Evolutionary conservation across 2,113 vertebrate genomes (phyloP).

Genomic region (Cebidichthys violaceus): DNA sequence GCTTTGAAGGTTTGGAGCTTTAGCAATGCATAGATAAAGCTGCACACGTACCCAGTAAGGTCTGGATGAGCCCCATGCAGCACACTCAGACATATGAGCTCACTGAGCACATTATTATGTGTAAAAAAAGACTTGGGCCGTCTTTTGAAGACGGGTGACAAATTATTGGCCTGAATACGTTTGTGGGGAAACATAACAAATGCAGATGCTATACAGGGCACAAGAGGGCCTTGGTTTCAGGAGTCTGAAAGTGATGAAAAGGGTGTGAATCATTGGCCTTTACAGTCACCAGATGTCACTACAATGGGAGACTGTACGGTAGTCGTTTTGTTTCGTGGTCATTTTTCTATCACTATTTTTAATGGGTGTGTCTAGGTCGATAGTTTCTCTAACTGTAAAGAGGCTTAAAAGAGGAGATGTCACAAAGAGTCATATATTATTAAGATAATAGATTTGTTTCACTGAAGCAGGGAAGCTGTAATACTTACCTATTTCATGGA

Average conservation of each 20-base stretch:
- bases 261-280: not conserved
- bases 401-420: not conserved
- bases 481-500: not conserved
- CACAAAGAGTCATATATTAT: not conserved
- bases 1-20: not conserved
- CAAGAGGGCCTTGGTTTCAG: not conserved
- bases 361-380: not conserved
- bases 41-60: not conserved
- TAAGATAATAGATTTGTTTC: too few species aligned
- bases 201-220: not conserved
- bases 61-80: not conserved
- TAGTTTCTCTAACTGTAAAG: not conserved
- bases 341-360: not conserved
- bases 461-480: not conserved
- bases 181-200: not conserved
- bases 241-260: not conserved
- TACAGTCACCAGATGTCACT: not conserved
- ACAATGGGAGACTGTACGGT: not conserved
- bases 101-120: not conserved
- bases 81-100: not conserved
- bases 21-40: conserved; percentile 6
- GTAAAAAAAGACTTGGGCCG: not conserved
- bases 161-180: not conserved
- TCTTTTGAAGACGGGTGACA: not conserved
- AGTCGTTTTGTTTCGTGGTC: not conserved